Conservation (phyloP, 1,140 invertebrate species). For the Cotesia typhae region DNA sequence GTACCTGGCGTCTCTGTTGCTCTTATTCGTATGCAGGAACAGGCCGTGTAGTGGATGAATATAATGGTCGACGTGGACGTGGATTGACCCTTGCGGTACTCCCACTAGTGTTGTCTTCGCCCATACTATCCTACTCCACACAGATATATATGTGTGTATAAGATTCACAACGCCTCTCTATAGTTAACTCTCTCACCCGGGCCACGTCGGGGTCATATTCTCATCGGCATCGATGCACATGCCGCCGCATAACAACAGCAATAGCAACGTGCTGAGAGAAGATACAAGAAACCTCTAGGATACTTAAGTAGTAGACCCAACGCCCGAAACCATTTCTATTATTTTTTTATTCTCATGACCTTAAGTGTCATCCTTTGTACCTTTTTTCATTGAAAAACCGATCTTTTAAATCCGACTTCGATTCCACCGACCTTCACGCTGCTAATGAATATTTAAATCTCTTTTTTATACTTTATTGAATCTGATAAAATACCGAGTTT, state of each 20-base stretch:
- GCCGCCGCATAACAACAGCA: background rate
- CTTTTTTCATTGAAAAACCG: too few relatives aligned
- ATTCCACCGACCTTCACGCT: too few relatives aligned
- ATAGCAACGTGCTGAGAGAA: slow-evolving; percentile 10
- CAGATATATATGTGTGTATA: slow-evolving; percentile 2
- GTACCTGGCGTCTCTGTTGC: background rate
- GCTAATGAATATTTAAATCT: too few relatives aligned
- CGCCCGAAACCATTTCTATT: slow-evolving; percentile 13
- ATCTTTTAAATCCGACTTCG: too few relatives aligned
- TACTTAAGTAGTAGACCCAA: background rate
- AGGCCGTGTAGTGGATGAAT: slow-evolving; percentile 11
- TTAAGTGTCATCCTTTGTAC: slow-evolving; percentile 31
- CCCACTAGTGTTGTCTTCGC: slow-evolving; percentile 46
- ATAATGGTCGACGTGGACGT: slow-evolving; percentile 21
- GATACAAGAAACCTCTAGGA: background rate
- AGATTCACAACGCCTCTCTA: slow-evolving; percentile 20
- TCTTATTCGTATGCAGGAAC: background rate
- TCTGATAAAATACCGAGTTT: too few relatives aligned
- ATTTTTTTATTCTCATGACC: slow-evolving; percentile 35
- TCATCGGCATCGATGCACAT: slow-evolving; percentile 23
- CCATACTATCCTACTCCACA: background rate
- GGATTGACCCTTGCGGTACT: slow-evolving; percentile 62
- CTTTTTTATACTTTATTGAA: too few relatives aligned
- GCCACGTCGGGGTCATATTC: slow-evolving; percentile 24
- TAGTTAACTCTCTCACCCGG: slow-evolving; percentile 19